Evolutionary conservation across 2,797 vertebrate genomes (phyloP).

Genomic region (Remorina albescens): DNA sequence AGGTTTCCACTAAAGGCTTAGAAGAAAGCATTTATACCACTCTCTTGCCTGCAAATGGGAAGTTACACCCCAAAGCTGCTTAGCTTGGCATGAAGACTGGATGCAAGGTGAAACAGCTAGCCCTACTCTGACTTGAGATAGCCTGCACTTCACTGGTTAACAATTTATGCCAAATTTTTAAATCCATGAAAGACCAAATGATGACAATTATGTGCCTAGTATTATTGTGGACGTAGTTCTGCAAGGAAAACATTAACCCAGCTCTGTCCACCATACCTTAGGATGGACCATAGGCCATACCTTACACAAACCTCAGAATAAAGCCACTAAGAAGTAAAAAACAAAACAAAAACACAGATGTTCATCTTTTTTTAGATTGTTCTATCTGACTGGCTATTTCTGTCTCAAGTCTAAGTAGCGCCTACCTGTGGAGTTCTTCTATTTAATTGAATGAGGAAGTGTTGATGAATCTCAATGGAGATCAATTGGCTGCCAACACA

Average conservation of each 20-base stretch:
- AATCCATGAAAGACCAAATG: not conserved
- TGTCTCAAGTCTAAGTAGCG: conserved; percentile 10
- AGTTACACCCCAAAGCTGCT: not conserved
- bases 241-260: not conserved
- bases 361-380: not conserved
- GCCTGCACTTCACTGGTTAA: not conserved
- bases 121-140: not conserved
- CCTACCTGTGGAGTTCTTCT: conserved; percentile 33
- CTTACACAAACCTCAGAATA: conserved; percentile 1
- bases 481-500: conserved; percentile 51
- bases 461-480: conserved; percentile 30
- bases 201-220: not conserved
- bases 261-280: not conserved
- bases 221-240: not conserved
- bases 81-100: not conserved
- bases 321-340: not conserved
- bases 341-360: too few relatives aligned
- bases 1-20: not conserved
- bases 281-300: too few relatives aligned
- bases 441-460: conserved; percentile 45
- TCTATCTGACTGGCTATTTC: not conserved
- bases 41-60: not conserved
- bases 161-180: not conserved
- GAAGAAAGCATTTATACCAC: not conserved
- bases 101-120: not conserved